phyloP scores from a whole-genome alignment of 2,797 vertebrate species.

The Neopelma chrysocephalum region DNA sequence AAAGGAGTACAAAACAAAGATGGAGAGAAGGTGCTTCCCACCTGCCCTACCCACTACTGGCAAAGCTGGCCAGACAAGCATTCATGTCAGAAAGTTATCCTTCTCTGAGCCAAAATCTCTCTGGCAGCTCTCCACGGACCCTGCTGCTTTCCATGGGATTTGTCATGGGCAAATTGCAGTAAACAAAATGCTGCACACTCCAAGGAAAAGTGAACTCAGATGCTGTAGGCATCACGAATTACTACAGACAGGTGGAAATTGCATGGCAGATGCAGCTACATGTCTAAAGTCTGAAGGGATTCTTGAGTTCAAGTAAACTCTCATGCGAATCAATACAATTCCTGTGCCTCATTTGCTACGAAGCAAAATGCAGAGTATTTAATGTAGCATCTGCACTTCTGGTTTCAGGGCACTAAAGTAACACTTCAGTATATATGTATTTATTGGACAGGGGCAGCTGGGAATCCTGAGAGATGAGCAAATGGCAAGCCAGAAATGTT shows the following conservation, averaged over 20 bases:
- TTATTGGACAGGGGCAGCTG: constrained; percentile 16
- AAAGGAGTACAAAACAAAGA: background rate
- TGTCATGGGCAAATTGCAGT: background rate
- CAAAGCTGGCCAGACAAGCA: background rate
- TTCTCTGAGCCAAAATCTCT: background rate
- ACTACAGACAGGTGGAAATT: background rate
- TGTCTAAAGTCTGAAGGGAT: background rate
- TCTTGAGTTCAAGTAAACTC: background rate
- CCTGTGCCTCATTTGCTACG: background rate
- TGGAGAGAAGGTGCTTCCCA: background rate
- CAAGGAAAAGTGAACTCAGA: background rate
- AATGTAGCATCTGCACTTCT: background rate
- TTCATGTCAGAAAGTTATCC: background rate
- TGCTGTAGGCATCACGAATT: background rate
- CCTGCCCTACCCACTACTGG: background rate
- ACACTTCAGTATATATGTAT: background rate
- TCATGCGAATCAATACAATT: background rate
- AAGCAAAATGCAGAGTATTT: background rate
- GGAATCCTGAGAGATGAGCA: background rate
- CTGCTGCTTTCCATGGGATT: background rate
- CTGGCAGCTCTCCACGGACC: background rate
- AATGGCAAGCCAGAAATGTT: background rate
- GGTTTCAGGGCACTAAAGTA: background rate
- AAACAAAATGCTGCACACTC: background rate
- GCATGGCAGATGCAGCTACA: background rate